Conservation (phyloP, 2,113 vertebrate genomes). For the Neotoma lepida region DNA sequence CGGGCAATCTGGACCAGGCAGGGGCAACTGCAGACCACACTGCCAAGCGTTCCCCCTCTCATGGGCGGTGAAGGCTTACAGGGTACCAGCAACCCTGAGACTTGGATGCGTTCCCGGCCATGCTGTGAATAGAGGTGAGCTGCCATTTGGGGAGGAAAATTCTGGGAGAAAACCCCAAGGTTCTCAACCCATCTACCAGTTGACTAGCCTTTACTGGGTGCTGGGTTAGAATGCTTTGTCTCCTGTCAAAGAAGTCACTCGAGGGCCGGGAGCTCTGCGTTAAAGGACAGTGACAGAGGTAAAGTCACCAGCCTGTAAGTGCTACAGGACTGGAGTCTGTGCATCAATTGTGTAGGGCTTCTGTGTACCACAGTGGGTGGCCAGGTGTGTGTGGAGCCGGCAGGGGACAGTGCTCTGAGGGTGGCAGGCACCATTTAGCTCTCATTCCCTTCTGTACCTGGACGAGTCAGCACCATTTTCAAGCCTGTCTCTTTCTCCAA, state of each 20-base stretch:
- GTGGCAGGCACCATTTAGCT: neutral
- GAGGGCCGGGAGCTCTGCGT: neutral
- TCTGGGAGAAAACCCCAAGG: neutral
- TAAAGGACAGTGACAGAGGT: neutral
- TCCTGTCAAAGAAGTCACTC: neutral
- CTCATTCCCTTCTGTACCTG: neutral
- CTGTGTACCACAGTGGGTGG: neutral
- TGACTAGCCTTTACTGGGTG: neutral
- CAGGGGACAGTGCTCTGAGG: neutral
- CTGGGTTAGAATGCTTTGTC: neutral
- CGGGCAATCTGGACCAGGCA: neutral
- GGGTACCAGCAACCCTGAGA: neutral
- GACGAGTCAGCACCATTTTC: neutral
- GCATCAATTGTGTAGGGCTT: too few species aligned
- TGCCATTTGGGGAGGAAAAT: neutral
- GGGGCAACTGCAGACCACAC: neutral
- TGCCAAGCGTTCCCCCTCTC: neutral
- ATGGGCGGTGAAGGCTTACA: neutral
- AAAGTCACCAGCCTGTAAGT: neutral
- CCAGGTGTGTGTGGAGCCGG: neutral
- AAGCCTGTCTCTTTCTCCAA: neutral
- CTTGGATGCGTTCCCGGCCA: neutral
- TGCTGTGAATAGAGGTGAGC: neutral
- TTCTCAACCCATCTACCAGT: neutral
- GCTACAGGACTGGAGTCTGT: neutral